Percentiles rank a stretch among this genome's conserved stretches.
Conservation (phyloP, 2,113 vertebrate genomes). For the Mustelus asterias region DNA sequence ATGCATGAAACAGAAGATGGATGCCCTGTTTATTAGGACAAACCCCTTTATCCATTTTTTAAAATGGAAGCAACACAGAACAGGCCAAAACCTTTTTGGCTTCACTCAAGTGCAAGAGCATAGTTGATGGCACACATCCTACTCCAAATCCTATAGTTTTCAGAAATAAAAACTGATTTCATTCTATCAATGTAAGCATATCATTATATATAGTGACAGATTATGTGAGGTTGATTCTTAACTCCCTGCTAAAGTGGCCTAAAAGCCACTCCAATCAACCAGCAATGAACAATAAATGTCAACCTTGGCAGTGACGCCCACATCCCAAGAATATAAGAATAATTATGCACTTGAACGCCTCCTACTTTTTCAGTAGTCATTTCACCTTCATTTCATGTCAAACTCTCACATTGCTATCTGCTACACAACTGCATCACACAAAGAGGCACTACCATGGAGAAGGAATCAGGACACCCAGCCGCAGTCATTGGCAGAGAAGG, state of each 20-base stretch:
- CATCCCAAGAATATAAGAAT: not conserved
- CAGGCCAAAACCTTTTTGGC: not conserved
- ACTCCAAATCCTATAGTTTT: not conserved
- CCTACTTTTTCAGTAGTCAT: not conserved
- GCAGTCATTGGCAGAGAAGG: not conserved
- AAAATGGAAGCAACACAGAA: not conserved
- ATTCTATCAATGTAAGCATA: not conserved
- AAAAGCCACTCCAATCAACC: not conserved
- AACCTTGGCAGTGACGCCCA: not conserved
- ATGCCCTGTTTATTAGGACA: not conserved
- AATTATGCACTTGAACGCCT: not conserved
- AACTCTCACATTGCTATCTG: not conserved
- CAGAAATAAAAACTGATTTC: not conserved
- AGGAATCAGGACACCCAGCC: not conserved
- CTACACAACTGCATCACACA: not conserved
- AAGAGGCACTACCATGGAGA: not conserved
- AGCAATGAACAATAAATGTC: not conserved
- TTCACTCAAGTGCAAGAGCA: not conserved
- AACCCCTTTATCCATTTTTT: not conserved
- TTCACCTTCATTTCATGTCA: not conserved
- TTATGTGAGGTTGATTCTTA: not conserved
- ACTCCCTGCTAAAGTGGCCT: not conserved
- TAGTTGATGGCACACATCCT: not conserved
- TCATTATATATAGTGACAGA: not conserved
- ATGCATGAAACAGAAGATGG: not conserved